Base-by-base conservation (phyloP, 2,888 invertebrate genomes). In the Hetaerina titia region DNA sequence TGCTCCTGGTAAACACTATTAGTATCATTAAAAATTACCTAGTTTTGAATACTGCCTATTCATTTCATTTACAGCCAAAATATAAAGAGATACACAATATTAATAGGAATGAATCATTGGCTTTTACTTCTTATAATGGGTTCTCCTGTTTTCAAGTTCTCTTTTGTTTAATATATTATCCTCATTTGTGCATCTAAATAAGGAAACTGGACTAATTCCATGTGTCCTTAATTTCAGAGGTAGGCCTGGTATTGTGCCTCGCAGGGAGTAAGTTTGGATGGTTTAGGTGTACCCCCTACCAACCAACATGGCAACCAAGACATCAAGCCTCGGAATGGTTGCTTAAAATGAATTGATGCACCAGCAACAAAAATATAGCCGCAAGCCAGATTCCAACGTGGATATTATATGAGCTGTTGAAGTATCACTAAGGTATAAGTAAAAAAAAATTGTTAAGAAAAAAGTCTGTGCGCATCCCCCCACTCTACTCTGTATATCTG, bases 171-270 rank as follows among this genome's bases (percentile, higher is more conserved):
- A 45, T 45, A 45, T 45, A 45, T 45, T 45, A 45, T 45, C 45
- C 45, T 45, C 45, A 45, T 45, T 45, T 45, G 45, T 45, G 45
- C 45, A 45, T 45, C 45, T 45, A 45, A 45, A 45, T 45, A 45
- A 45, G 45, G 45, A 45, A 45, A 45, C 11, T 31, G 11, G 11
- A 31, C 81, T 81, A 31, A 64, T 22, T 88, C 56, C n/a, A 22
- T 45, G 6, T 94, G 17, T 94, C 13, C 19, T 31, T 63, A 9
- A 89, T 96, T 96, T 64, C 96, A 96, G 96, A 96, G 96, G 96
- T 96, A 96, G 96, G 96, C 96, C 96, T 96, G 96, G 96, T 96
- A 96, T 96, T 96, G 96, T 96, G 96, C 96, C 96, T 96, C 96
- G 96, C 96, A 96, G 96, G 96, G 96, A 96, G 96, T 96, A 96